Conservation (phyloP, 2,888 invertebrate genomes). For the Pachydiplax longipennis region DNA sequence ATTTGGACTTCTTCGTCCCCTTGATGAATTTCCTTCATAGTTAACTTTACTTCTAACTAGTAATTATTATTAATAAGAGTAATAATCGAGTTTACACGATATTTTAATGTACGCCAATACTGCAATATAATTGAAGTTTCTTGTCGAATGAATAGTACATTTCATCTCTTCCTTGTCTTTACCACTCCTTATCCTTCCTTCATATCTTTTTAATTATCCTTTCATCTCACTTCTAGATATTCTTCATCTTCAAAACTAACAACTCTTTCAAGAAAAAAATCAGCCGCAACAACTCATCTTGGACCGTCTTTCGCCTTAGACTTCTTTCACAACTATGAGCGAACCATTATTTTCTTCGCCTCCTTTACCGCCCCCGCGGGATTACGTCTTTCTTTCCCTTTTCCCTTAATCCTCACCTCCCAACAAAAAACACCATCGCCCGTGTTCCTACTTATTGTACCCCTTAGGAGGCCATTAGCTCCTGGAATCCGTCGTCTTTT, state of each 20-base stretch:
- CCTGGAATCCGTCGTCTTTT: background rate
- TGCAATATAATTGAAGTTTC: too few relatives aligned
- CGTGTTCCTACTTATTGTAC: background rate
- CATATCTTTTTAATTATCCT: background rate
- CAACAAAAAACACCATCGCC: background rate
- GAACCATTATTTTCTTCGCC: background rate
- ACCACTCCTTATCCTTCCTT: background rate
- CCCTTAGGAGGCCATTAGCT: constrained; percentile 6
- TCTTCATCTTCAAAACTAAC: background rate
- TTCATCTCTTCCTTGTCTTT: background rate
- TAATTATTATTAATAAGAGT: too few relatives aligned
- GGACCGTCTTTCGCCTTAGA: background rate
- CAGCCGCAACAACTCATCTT: background rate
- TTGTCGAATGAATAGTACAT: too few relatives aligned
- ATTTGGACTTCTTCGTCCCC: too few relatives aligned
- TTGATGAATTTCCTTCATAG: too few relatives aligned
- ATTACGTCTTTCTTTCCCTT: background rate
- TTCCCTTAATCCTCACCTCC: background rate
- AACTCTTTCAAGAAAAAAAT: background rate
- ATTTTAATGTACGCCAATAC: too few relatives aligned
- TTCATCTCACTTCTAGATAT: background rate
- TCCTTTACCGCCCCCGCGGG: background rate
- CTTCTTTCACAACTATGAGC: background rate
- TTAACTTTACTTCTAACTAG: too few relatives aligned
- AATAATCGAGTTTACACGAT: too few relatives aligned